Evolutionary conservation across 1,140 invertebrate genomes (phyloP), one percentile per base, ranked within the genome.

Genomic region (Drosophila ananassae): DNA sequence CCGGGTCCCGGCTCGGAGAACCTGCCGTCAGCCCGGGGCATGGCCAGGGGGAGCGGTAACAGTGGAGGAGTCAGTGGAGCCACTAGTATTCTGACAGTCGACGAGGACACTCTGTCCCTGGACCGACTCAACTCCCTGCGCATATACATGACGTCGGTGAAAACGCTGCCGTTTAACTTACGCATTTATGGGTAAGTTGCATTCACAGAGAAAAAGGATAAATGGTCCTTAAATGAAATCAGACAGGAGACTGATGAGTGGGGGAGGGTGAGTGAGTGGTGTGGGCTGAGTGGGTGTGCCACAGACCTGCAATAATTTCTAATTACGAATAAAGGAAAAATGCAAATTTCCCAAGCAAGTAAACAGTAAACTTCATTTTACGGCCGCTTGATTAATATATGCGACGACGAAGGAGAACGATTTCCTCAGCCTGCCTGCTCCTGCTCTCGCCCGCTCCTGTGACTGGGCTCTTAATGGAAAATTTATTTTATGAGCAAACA

Each of bases 141-240:
- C 57, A 92, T 91, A 54, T 92, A 91, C 60, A 92, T 89, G 83
- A 89, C 90, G 34, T 89, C 90, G 3, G 87, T 92, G 71, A 92
- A 90, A 87, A 90, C 89, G 52, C 73, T 92, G 73, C 91, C 91
- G 53, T 92, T 92, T 58, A 91, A 91, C 82, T 90, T 91, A 51
- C 83, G 89, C 57, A 91, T 92, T 56, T 92, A 92, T 44, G 91
- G 91, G 91, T 92, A 61, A 92, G 91, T 87, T 48, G 54, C 13
- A 91, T 68, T 74, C 22, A 13, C 6, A 47, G 41, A 56, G 21
- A 12, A 48, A 48, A 59, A 28, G 21, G 69, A 61, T 32, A 46
- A 41, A 60, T 32, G 48, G 7, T 34, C 30, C 17, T 34, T 53
- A 22, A 56, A 61, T 62, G 58, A 56, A 73, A 63, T 41, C 58